Evolutionary conservation across 2,888 invertebrate genomes (phyloP), one percentile per base, ranked within the genome.

Genomic region (Diaphora mendica): DNA sequence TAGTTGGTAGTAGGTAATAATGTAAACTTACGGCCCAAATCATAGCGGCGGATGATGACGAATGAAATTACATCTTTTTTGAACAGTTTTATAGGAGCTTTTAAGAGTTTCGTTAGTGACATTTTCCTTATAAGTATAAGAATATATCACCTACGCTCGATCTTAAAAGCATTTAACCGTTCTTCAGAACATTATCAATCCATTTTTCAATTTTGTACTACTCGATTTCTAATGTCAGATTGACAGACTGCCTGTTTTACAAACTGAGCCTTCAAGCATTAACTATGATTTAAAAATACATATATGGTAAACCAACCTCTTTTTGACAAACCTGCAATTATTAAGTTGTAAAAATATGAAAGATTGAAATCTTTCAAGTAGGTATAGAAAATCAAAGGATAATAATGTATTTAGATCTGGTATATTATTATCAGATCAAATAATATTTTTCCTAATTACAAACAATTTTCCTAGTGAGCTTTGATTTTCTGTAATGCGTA

Each of bases 31-130:
- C 95, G 78, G 51, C 92, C 91, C 70, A 94, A 86, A 81, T 95
- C 95, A 85, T 92, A 91, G 33, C 95, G 90, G 8, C 91, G 90
- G 59, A 95, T 88, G 67, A 91, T 85, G n/a, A 95, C 80, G 79
- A 95, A 95, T 7, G 94, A 91, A 48, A 95, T 95, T 30, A 93
- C 91, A 75, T 95, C 93, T 77, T 94, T 95, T 78, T 88, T 90
- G 72, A 95, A 94, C 44, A 94, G 82, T 86, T 89, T 92, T 30
- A 91, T 85, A 0, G 94, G 92, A 35, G 89, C 89, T 78, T 88
- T 92, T 66, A 95, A 80, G 69, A 95, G 85, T 82, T 93, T 94
- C 39, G 91, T 90, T 33, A 95, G 83, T 74, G 93, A 94, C 95
- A 95, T 95, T 83, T 68, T 70, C 67, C 72, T 69, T 67, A 77